Base-by-base conservation (phyloP, 2,888 invertebrate species). In the Drosophila nigritarsus region DNA sequence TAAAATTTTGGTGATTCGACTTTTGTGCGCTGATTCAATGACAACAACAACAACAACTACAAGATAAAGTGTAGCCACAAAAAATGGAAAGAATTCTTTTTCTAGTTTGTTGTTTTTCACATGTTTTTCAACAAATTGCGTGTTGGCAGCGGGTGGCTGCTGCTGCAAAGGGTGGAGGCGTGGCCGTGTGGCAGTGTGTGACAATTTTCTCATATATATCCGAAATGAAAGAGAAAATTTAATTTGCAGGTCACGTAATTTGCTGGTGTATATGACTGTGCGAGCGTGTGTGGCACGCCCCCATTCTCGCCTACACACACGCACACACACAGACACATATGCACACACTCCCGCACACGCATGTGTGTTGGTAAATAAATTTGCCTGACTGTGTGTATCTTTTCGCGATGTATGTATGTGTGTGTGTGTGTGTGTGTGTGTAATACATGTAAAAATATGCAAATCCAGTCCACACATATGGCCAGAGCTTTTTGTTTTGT, bases 231-330 rank as follows among this genome's bases (percentile, higher is more conserved):
- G 81, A 86, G 89, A 86, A 90, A 88, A 86, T 86, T 86, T 75
- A 88, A 90, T 86, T 90, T 86, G 78, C 85, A 86, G 85, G 85
- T 86, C 85, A 86, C 90, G 85, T 86, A 85, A 88, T 77, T 80
- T 80, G 87, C 78, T 77, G 72, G 83, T 82, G 90, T 89, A 64
- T 88, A 77, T 80, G 86, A 70, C 73, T 56, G 53, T 53, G 69
- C 42, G 60, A 27, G 69, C 51, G 61, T 63, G 56, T 70, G 71
- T 71, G 54, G 27, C 73, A 70, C 49, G 65, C 77, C 62, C 29
- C 18, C 36, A 24, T 27, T 24, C 42, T 18, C 48, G 3, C 59
- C n/a, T 42, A 15, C 48, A 20, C 27, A 2, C 38, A 32, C 13
- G 7, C 42, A 20, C 7, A 7, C 11, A 13, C 20, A 42, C 11